Conservation (phyloP, 2,797 vertebrate genomes). For the Pseudocheirus occidentalis region DNA sequence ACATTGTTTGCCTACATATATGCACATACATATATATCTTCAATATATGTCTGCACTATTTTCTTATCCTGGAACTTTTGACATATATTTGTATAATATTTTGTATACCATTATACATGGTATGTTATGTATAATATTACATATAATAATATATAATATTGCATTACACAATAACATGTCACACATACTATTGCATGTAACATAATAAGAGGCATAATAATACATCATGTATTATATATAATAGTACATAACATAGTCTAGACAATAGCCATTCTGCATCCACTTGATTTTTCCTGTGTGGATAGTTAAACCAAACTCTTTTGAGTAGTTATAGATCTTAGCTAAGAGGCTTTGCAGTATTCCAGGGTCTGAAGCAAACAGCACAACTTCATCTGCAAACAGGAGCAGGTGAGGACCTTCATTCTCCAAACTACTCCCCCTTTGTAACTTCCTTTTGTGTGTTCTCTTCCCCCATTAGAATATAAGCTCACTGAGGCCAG, state of each 20-base stretch:
- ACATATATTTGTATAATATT: not conserved
- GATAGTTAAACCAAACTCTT: not conserved
- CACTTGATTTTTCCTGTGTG: not conserved
- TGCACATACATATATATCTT: not conserved
- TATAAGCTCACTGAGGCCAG: fast-evolving
- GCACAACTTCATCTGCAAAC: not conserved
- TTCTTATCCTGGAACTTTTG: not conserved
- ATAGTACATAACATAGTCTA: not conserved
- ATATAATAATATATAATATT: not conserved
- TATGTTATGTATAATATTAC: not conserved
- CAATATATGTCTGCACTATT: not conserved
- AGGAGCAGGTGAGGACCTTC: not conserved
- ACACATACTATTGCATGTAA: not conserved
- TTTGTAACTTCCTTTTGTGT: not conserved
- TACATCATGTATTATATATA: not conserved
- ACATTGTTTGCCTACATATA: too few species aligned
- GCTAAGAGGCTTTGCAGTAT: not conserved
- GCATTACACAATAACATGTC: not conserved
- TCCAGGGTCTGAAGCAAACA: not conserved
- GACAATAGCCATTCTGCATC: not conserved
- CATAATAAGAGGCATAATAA: not conserved
- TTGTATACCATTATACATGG: not conserved
- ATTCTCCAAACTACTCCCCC: not conserved
- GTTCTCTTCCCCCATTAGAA: not conserved
- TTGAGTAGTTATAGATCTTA: not conserved